Evolutionary conservation across 2,888 invertebrate genomes (phyloP), one percentile per base, ranked within the genome.

Genomic region (Pammene aurita): DNA sequence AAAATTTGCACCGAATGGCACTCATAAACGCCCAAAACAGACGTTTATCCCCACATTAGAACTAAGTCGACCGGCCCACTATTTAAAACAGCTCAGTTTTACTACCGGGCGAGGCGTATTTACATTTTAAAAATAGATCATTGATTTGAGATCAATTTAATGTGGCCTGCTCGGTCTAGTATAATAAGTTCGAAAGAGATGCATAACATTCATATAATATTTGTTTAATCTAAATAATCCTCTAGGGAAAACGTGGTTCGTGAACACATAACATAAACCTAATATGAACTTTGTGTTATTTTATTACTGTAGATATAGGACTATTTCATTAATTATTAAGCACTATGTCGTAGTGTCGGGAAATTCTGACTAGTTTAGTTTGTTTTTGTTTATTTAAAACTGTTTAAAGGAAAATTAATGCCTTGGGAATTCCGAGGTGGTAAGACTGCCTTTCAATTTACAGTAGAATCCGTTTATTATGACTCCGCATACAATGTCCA

Each of bases 71-170:
- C 35, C 13, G 60, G 55, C 54, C 44, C 46, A 48, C 35, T 48
- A 46, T 54, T 66, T 66, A 60, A 66, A 66, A 66, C 67, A 61
- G 38, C 35, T 11, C 61, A 13, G n/a, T 60, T 60, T 60, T 60
- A 66, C 26, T 60, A 52, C 66, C 52, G 50, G 35, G 35, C 42
- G 52, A 35, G 16, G 42, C 41, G 50, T 34, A 50, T 41, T 41
- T 7, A 34, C 2, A 18, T 50, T 50, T 50, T 18, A 50, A 9
- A 18, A 50, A 48, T 48, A 16, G 9, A 48, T 2, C 10, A 11
- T 18, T 50, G 18, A 18, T 48, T 7, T 10, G 16, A 10, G 18
- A 50, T 18, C 6, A 48, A 16, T 18, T 18, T 48, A 2, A 48
- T 50, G 11, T 11, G 4, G 2, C 50, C 11, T 18, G 5, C 18